Evolutionary conservation across 1,140 invertebrate species (phyloP).

Genomic region (Cherax destructor): DNA sequence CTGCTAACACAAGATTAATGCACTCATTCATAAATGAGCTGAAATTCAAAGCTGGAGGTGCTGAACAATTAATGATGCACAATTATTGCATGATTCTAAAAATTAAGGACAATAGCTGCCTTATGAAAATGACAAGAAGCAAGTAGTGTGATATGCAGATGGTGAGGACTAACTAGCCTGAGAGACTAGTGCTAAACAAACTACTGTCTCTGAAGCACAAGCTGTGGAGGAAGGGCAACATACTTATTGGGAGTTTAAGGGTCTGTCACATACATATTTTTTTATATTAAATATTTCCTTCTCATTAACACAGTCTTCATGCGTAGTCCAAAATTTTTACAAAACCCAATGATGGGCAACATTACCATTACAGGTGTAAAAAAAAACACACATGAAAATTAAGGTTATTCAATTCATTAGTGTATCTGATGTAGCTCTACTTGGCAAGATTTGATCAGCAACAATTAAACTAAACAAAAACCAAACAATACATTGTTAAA

Average conservation of each 20-base stretch:
- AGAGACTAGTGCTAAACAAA: not conserved
- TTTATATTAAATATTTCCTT: too few species aligned
- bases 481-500: too few species aligned
- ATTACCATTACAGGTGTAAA: too few species aligned
- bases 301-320: too few species aligned
- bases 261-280: too few species aligned
- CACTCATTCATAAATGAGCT: not conserved
- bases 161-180: not conserved
- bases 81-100: not conserved
- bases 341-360: too few species aligned
- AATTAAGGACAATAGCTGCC: not conserved
- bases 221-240: not conserved
- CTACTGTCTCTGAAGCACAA: not conserved
- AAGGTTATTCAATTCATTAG: too few species aligned
- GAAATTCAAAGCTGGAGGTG: constrained; percentile 13
- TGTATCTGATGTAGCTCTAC: too few species aligned
- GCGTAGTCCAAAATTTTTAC: too few species aligned
- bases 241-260: not conserved
- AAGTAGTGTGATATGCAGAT: not conserved
- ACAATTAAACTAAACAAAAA: too few species aligned
- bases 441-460: too few species aligned
- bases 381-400: too few species aligned
- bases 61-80: not conserved
- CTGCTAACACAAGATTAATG: not conserved
- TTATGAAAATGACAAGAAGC: not conserved